Evolutionary conservation across 2,888 invertebrate genomes (phyloP), one percentile per base, ranked within the genome.

Genomic region (Scrobipalpa costella): DNA sequence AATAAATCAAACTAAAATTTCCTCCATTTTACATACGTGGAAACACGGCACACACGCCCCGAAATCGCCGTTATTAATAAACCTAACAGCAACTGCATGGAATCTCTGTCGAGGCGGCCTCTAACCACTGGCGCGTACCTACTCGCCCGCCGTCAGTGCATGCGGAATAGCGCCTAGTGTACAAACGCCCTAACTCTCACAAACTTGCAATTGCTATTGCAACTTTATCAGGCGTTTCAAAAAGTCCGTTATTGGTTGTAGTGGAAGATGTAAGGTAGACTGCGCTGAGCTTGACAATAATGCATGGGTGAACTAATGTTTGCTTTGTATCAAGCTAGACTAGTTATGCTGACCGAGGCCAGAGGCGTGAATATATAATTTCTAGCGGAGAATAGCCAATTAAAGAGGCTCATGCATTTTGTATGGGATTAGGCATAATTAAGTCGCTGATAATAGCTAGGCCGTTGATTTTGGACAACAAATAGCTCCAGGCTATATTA

Each of bases 231-330:
- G n/a, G 19, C 27, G 15, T 7, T 11, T 13, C 7, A 13, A 27
- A 44, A 27, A 38, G 59, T 33, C 13, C 44, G n/a, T 44, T 59
- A 27, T 59, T 8, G 13, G 2, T 6, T 59, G 59, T 15, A 9
- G 7, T 2, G 9, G 7, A n/a, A 47, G 27, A 44, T 47, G 33
- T 59, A 59, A 38, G 57, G 62, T 55, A 47, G 21, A 15, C 38
- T 57, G 33, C 66, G 34, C 69, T 50, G 36, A 13, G 61, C 52
- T 89, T 90, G 90, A 90, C 91, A 90, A 90, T 90, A 91, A 89
- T 90, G 91, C 91, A 90, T 91, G 91, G 90, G 78, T 87, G 88
- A 68, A 72, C 90, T 90, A 90, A 90, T 90, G 85, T 91, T 90
- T 89, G 89, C 89, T 89, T 90, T 90, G 90, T 90, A 86, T 84